Evolutionary conservation across 2,888 invertebrate genomes (phyloP).

Genomic region (Papilio protenor): DNA sequence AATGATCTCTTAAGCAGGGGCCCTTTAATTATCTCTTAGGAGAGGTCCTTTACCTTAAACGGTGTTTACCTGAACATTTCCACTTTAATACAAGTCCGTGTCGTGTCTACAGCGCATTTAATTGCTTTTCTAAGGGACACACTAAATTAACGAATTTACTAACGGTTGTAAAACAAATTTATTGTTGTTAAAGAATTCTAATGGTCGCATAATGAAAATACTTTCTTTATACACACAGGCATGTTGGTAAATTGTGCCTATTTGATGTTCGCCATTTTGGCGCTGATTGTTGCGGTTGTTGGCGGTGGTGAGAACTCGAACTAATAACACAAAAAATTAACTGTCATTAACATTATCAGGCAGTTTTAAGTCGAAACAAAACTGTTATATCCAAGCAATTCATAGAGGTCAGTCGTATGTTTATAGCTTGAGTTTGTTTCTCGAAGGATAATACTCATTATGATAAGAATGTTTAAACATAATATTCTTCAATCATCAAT

Average conservation of each 20-base stretch:
- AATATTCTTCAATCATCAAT: neutral
- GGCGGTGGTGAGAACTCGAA: too few relatives aligned
- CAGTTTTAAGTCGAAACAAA: too few relatives aligned
- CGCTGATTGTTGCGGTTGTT: too few relatives aligned
- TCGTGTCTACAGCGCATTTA: constrained; percentile 21
- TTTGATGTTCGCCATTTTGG: too few relatives aligned
- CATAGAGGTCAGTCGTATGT: too few relatives aligned
- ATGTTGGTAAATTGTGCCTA: too few relatives aligned
- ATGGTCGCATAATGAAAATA: neutral
- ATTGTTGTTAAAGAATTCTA: constrained; percentile 1
- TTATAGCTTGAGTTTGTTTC: too few relatives aligned
- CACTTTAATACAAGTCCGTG: constrained; percentile 23
- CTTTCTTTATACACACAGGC: neutral
- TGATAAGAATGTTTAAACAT: neutral
- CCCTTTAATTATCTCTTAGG: constrained; percentile 35
- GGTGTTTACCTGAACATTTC: constrained; percentile 36
- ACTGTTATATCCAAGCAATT: too few relatives aligned
- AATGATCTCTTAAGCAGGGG: constrained; percentile 38
- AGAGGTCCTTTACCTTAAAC: constrained; percentile 30
- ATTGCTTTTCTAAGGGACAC: constrained; percentile 29
- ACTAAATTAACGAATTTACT: constrained; percentile 29
- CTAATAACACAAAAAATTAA: too few relatives aligned
- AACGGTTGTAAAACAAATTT: constrained; percentile 16
- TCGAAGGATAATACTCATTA: too few relatives aligned
- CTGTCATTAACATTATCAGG: too few relatives aligned